Evolutionary conservation across 2,797 vertebrate species (phyloP), one percentile per base, ranked within the genome.

Genomic region (Anabas testudineus): DNA sequence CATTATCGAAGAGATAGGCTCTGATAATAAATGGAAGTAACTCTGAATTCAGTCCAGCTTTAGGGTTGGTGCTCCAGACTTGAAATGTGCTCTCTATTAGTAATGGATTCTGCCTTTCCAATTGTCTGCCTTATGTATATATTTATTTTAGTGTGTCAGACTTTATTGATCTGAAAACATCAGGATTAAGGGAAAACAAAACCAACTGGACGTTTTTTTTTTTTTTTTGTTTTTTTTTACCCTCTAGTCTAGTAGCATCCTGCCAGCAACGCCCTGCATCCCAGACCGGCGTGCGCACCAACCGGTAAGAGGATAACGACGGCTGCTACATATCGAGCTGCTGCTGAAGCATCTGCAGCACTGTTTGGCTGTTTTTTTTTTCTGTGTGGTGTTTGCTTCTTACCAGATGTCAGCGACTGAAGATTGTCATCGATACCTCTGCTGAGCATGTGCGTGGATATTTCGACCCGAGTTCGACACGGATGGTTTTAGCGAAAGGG

Each of bases 201-300:
- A 60, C 1, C 15, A 67, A 67, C 78, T 57, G 32, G 45, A 2
- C n/a, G 1, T 16, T 42, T 55, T 46, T 48, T 10, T 18, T 52
- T 41, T 46, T 42, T 34, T 71, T 51, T n/a, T n/a, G n/a, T n/a
- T n/a, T n/a, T n/a, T n/a, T n/a, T n/a, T n/a, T n/a, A n/a, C n/a
- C n/a, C n/a, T n/a, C n/a, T n/a, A n/a, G n/a, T 67, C 68, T 74
- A 54, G 60, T 37, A 83, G 69, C 80, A 86, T 88, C 83, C 81
- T 81, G 62, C 51, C 87, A 93, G 92, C 92, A 90, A 94, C 94
- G 93, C 94, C 94, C 94, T 93, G 89, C 13, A 85, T 88, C 82
- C 69, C 82, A 88, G 78, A 82, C 82, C 83, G 74, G 71, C 86
- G 88, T 87, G 90, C 88, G 79, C 89, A 88, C 87, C 57, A 64